phyloP scores from a whole-genome alignment of 2,888 invertebrate species.

The Tenthredo notha region DNA sequence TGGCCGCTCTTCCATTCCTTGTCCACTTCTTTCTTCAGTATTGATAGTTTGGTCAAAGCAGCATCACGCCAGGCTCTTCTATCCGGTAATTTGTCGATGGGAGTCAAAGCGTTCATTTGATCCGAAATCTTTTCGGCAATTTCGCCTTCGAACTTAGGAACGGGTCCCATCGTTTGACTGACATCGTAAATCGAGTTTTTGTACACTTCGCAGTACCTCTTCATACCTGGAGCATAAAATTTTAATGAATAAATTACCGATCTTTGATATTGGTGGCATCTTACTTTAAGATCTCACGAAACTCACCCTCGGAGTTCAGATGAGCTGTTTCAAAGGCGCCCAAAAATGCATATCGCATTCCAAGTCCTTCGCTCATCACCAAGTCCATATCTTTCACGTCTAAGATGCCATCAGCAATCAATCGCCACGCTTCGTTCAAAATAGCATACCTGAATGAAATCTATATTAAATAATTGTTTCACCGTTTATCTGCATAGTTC shows the following conservation, averaged over 20 bases:
- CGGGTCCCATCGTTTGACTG: slow-evolving; percentile 87
- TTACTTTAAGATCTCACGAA: background rate
- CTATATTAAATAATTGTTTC: background rate
- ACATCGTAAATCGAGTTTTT: slow-evolving; percentile 82
- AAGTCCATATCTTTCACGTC: slow-evolving; percentile 94
- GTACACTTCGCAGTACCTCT: slow-evolving; percentile 83
- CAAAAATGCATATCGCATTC: slow-evolving; percentile 96
- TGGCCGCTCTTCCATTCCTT: slow-evolving; percentile 64
- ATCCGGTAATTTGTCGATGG: slow-evolving; percentile 86
- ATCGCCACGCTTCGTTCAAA: slow-evolving; percentile 94
- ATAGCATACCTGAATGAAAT: slow-evolving; percentile 87
- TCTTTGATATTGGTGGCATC: background rate
- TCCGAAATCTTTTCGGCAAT: slow-evolving; percentile 85
- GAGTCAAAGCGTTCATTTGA: slow-evolving; percentile 87
- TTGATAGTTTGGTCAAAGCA: slow-evolving; percentile 89
- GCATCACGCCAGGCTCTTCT: slow-evolving; percentile 91
- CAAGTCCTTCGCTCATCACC: slow-evolving; percentile 96
- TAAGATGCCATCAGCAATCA: slow-evolving; percentile 92
- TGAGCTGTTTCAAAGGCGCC: slow-evolving; percentile 97
- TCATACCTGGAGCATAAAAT: slow-evolving; percentile 78
- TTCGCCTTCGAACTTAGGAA: slow-evolving; percentile 87
- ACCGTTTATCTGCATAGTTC: background rate
- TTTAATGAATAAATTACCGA: background rate
- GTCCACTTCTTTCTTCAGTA: slow-evolving; percentile 88
- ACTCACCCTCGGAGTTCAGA: slow-evolving; percentile 94